Conservation (phyloP, 2,888 invertebrate genomes). For the Germaria angustata region DNA sequence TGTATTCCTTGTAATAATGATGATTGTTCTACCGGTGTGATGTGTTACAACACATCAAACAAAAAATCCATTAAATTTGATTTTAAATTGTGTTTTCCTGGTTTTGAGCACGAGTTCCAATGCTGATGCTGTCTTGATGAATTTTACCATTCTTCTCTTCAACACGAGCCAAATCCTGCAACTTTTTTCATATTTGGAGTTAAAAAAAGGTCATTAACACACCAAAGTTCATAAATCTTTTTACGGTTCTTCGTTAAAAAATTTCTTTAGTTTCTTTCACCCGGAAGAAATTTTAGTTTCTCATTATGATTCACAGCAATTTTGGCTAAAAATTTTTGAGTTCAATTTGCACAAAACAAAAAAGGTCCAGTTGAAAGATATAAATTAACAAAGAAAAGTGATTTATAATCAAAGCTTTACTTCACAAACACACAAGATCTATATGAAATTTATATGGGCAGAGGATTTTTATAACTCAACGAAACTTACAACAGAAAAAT, state of each 20-base stretch:
- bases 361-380: not conserved
- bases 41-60: conserved; percentile 27
- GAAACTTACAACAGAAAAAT: too few relatives aligned
- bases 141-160: not conserved
- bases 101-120: conserved; percentile 17
- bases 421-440: too few relatives aligned
- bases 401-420: conserved; percentile 15
- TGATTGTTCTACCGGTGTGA: conserved; percentile 48
- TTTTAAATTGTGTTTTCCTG: conserved; percentile 55
- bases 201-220: conserved; percentile 59
- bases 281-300: not conserved
- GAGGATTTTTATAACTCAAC: conserved; percentile 18
- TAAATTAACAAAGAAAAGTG: conserved; percentile 35
- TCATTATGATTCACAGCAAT: conserved; percentile 27
- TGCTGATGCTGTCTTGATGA: conserved; percentile 5
- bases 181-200: not conserved
- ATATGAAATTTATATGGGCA: too few relatives aligned
- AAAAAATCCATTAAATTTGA: conserved; percentile 64
- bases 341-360: not conserved
- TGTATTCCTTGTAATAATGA: conserved; percentile 54
- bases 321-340: conserved; percentile 15
- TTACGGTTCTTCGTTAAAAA: conserved; percentile 12
- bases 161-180: not conserved
- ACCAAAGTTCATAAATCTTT: conserved; percentile 55
- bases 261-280: conserved; percentile 34